Evolutionary conservation across 2,888 invertebrate species (phyloP).

Genomic region (Caradrina clavipalpis): DNA sequence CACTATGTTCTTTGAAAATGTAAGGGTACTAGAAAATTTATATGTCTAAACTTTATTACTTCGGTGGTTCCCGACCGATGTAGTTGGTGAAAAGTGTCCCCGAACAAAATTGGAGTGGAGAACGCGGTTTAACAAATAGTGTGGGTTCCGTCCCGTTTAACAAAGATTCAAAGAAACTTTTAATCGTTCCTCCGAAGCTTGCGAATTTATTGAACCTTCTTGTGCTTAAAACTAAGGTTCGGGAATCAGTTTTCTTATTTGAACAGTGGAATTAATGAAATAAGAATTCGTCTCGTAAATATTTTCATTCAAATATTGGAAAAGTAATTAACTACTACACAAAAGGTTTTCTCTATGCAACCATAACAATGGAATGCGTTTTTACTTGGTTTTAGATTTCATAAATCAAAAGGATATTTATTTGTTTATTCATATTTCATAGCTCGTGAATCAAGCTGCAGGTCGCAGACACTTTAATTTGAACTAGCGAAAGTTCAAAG

Average conservation of each 20-base stretch:
- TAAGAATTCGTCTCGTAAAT: background rate
- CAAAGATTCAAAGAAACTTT: conserved; percentile 44
- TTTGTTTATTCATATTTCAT: background rate
- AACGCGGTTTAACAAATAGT: conserved; percentile 44
- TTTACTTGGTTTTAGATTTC: background rate
- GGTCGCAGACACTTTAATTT: background rate
- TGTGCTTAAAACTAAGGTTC: conserved; percentile 5
- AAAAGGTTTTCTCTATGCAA: conserved; percentile 10
- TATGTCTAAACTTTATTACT: conserved; percentile 40
- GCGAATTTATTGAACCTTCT: conserved; percentile 35
- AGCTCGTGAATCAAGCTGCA: background rate
- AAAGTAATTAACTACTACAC: background rate
- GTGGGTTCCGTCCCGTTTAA: conserved; percentile 24
- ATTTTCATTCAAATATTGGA: conserved; percentile 22
- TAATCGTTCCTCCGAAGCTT: conserved; percentile 24
- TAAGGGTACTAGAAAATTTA: conserved; percentile 8
- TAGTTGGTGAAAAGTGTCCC: conserved; percentile 31
- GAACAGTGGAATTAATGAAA: conserved; percentile 1
- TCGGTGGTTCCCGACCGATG: conserved; percentile 5
- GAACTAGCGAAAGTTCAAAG: background rate
- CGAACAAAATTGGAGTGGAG: conserved; percentile 30
- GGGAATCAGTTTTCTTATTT: conserved; percentile 1
- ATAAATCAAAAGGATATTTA: background rate
- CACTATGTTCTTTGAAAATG: conserved; percentile 11
- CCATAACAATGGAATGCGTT: conserved; percentile 7